Conservation (phyloP, 2,888 invertebrate genomes). For the Philereme vetulata region DNA sequence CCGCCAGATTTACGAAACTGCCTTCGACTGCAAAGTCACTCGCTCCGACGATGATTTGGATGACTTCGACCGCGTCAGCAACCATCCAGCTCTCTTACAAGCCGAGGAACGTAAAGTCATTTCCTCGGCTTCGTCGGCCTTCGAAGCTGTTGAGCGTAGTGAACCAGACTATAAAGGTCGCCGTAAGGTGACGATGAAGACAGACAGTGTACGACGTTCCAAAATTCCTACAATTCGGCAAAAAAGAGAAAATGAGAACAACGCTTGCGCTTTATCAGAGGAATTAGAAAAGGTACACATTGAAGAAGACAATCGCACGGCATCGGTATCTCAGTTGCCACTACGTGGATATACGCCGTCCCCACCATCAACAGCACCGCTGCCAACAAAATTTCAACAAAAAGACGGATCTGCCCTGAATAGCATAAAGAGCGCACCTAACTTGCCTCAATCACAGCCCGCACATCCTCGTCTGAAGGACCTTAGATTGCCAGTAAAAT, state of each 20-base stretch:
- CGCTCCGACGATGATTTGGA: constrained; percentile 92
- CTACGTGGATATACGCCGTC: constrained; percentile 90
- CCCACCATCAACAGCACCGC: constrained; percentile 92
- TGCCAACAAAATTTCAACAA: constrained; percentile 91
- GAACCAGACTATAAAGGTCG: constrained; percentile 82
- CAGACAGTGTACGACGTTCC: constrained; percentile 82
- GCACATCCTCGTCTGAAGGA: constrained; percentile 89
- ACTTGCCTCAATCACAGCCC: constrained; percentile 87
- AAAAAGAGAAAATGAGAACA: constrained; percentile 74
- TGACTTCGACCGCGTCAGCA: constrained; percentile 91
- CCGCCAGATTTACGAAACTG: constrained; percentile 94
- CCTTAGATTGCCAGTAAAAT: constrained; percentile 88
- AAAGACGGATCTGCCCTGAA: constrained; percentile 89
- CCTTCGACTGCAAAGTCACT: constrained; percentile 94
- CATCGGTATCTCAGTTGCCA: constrained; percentile 85
- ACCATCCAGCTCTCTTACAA: constrained; percentile 89
- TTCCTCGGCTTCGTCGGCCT: constrained; percentile 79
- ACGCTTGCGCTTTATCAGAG: constrained; percentile 71
- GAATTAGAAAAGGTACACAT: constrained; percentile 86
- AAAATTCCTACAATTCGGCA: constrained; percentile 85
- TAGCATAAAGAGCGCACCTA: constrained; percentile 92
- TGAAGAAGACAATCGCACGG: constrained; percentile 80
- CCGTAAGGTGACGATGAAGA: constrained; percentile 82
- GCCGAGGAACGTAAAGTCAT: constrained; percentile 75
- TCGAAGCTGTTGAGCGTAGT: constrained; percentile 76